Conservation (phyloP, 2,888 invertebrate genomes). For the Hoplodrina blanda region DNA sequence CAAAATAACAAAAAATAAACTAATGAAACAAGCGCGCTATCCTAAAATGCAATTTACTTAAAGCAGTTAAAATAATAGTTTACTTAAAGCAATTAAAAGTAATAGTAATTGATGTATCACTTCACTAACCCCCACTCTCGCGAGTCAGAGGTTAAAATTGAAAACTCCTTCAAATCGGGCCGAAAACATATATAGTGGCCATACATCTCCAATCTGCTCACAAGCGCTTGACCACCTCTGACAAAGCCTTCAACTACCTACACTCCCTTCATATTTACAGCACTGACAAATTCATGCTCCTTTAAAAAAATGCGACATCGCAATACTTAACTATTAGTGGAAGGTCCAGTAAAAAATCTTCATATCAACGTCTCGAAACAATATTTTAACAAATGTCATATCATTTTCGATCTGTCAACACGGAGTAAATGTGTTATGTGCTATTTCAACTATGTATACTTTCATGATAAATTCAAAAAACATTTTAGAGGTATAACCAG, state of each 20-base stretch:
- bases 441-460: constrained; percentile 83
- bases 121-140: constrained; percentile 79
- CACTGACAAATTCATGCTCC: constrained; percentile 68
- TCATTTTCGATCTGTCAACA: constrained; percentile 76
- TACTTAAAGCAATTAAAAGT: constrained; percentile 77
- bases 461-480: constrained; percentile 81
- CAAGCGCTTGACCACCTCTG: constrained; percentile 62
- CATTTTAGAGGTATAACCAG: constrained; percentile 87
- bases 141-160: constrained; percentile 72
- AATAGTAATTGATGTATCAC: constrained; percentile 73
- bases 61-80: constrained; percentile 85
- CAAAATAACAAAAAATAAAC: constrained; percentile 85
- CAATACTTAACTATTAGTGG: constrained; percentile 69
- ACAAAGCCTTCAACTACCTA: constrained; percentile 73
- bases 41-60: constrained; percentile 81
- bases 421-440: constrained; percentile 79
- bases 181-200: constrained; percentile 91
- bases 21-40: constrained; percentile 86
- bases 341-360: constrained; percentile 84
- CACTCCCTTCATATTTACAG: constrained; percentile 76
- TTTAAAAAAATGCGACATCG: constrained; percentile 63
- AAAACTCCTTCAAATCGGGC: constrained; percentile 87
- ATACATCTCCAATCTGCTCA: constrained; percentile 78
- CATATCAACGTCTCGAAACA: constrained; percentile 72
- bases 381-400: constrained; percentile 75